Conservation (phyloP, 2,888 invertebrate species). For the Graphium colonna region DNA sequence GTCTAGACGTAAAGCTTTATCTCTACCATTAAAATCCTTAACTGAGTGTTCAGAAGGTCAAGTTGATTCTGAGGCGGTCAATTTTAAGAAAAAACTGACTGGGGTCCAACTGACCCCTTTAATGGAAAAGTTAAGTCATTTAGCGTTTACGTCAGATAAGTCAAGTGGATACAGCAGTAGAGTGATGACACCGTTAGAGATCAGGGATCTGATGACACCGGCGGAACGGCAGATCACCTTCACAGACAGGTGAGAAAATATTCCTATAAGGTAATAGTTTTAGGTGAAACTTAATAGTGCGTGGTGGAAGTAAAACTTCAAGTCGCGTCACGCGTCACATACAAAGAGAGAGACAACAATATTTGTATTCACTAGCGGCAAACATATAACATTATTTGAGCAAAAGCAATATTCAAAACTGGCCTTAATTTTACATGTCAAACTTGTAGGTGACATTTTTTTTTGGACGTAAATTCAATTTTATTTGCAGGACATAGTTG, state of each 20-base stretch:
- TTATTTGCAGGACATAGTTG: too few relatives aligned
- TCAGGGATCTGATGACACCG: constrained; percentile 67
- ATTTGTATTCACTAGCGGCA: too few relatives aligned
- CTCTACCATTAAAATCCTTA: constrained; percentile 86
- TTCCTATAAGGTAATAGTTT: too few relatives aligned
- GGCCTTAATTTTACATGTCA: too few relatives aligned
- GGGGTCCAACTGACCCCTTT: constrained; percentile 89
- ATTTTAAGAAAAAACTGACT: constrained; percentile 77
- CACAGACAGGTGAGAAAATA: constrained; percentile 48
- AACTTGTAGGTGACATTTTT: too few relatives aligned
- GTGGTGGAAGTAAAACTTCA: too few relatives aligned
- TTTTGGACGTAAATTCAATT: too few relatives aligned
- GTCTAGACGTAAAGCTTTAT: constrained; percentile 79
- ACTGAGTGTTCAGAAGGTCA: constrained; percentile 63
- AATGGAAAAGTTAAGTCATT: constrained; percentile 89
- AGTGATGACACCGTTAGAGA: constrained; percentile 82
- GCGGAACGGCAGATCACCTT: constrained; percentile 61
- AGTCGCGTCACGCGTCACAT: too few relatives aligned
- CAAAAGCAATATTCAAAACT: too few relatives aligned
- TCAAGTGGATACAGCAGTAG: constrained; percentile 85
- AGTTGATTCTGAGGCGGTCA: constrained; percentile 54
- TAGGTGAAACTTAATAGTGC: too few relatives aligned
- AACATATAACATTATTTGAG: too few relatives aligned
- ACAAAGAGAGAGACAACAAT: too few relatives aligned
- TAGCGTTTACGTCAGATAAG: constrained; percentile 83